Evolutionary conservation across 2,113 vertebrate species (phyloP), one percentile per base, ranked within the genome.

Genomic region (Nestor notabilis): DNA sequence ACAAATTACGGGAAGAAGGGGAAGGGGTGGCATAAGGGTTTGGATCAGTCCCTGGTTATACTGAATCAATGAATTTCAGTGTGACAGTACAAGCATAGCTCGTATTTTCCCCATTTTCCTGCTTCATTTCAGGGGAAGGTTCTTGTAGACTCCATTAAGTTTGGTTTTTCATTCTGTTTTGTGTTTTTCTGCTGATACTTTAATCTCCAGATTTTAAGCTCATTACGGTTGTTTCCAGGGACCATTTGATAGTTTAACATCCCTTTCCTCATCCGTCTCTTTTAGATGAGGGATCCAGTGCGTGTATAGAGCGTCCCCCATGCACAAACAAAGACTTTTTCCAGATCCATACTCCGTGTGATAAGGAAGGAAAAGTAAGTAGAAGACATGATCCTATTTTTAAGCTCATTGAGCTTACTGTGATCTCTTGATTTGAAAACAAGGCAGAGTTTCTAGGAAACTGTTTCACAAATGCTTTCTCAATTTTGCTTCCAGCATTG

Each of bases 301-400:
- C 66, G 1, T 99, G 99, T 92, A 97, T 90, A 84, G 96, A 97
- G 37, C 98, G 98, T 83, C 99, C 98, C 39, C 98, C 99, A 1
- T 99, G 99, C 89, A 98, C 99, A 71, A 97, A 76, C 39, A 99
- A 99, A 95, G 99, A 99, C 97, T 99, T 99, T 93, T 99, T 99
- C 95, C 99, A 99, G 97, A 99, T 99, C 92, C 99, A 99, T 80
- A 99, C 99, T 7, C 98, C 98, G 0, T 99, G 99, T 95, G 99
- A 99, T 95, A 97, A 97, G 13, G 99, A 99, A 46, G 99, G 99
- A 93, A 99, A 99, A 98, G 99, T 99, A 98, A 97, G 95, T 80
- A 50, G 35, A 46, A 46, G 17, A 9, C 60, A 35, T 18, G 13
- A 17, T 43, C 11, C 12, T 35, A 11, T 58, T 63, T 63, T 16